Base-by-base conservation (phyloP, 2,113 vertebrate species). In the Petromus typicus region DNA sequence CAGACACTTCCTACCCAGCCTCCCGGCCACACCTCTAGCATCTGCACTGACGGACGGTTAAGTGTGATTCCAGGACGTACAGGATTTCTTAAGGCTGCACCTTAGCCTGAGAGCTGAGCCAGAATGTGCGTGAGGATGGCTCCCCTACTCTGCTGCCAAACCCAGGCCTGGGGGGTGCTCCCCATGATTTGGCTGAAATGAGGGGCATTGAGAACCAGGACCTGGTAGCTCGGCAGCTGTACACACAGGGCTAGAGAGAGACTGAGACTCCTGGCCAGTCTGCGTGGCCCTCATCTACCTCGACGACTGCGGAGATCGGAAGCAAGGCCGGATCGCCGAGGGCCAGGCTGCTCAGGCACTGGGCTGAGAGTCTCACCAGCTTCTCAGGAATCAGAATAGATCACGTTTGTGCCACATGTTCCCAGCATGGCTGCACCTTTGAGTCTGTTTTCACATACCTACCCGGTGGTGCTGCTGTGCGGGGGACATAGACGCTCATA, bases 401-500 rank as follows among this genome's bases (percentile, higher is more conserved):
- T 3, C 34, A 20, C 12, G 8, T 16, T 23, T 25, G 2, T 2
- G 45, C 4, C 78, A 1, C 66, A 22, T 57, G 22, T 64, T 43
- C 43, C 20, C 18, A 3, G 14, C 23, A 0, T 0, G 10, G 14
- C 54, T 45, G 37, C 27, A 12, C 59, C 30, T n/a, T 10, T 12
- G 64, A 1, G 5, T 5, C 11, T 56, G 3, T 17, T 18, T 45
- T 51, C 5, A 13, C 7, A 6, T 10, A 25, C 86, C 18, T 17
- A 1, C 0, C 0, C 67, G 32, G 5, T 5, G 16, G 51, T 3
- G 2, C 48, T 0, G 4, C 9, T 4, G 1, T 34, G 34, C 43
- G 40, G 5, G 4, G 0, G 51, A 5, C 11, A 48, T 27, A 27
- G 8, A n/a, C n/a, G 51, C 43, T n/a, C 27, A 1, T 1, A 17